Percentiles rank a stretch among this genome's conserved stretches.
Conservation (phyloP, 2,113 vertebrate genomes). For the Apteryx mantelli region DNA sequence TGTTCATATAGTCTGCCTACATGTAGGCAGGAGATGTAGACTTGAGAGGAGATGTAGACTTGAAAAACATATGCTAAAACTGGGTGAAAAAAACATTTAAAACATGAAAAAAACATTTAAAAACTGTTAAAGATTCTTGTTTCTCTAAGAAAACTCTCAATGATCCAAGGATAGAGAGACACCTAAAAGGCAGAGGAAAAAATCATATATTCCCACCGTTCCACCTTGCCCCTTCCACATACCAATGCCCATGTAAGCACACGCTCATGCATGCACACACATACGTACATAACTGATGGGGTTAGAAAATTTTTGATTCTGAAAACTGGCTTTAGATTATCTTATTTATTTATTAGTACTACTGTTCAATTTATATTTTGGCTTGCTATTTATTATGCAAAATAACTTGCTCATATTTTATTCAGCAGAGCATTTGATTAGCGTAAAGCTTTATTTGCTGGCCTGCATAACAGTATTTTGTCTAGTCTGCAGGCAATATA, state of each 20-base stretch:
- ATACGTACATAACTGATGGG: neutral
- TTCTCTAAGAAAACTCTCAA: neutral
- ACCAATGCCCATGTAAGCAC: rapidly evolving
- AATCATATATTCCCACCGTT: neutral
- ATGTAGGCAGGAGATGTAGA: neutral
- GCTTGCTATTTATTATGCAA: constrained; percentile 66
- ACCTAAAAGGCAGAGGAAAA: neutral
- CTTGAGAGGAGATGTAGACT: neutral
- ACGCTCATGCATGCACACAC: neutral
- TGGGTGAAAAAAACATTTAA: neutral
- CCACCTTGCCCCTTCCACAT: neutral
- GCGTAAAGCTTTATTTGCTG: constrained; percentile 60
- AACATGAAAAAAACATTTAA: neutral
- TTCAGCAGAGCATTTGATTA: constrained; percentile 62
- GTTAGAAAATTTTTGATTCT: neutral
- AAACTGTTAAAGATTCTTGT: neutral
- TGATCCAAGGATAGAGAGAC: neutral
- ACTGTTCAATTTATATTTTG: constrained; percentile 58
- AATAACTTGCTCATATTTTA: constrained; percentile 59
- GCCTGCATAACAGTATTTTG: constrained; percentile 33
- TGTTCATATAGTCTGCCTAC: neutral
- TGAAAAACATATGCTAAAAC: neutral
- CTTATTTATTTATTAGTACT: constrained; percentile 62
- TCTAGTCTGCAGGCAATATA: constrained; percentile 39
- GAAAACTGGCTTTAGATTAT: constrained; percentile 33